These are phyloP conservation scores for Takifugu ocellatus DNA, from an alignment of 2,797 vertebrate species.

Conservation along the genomic window DNA sequence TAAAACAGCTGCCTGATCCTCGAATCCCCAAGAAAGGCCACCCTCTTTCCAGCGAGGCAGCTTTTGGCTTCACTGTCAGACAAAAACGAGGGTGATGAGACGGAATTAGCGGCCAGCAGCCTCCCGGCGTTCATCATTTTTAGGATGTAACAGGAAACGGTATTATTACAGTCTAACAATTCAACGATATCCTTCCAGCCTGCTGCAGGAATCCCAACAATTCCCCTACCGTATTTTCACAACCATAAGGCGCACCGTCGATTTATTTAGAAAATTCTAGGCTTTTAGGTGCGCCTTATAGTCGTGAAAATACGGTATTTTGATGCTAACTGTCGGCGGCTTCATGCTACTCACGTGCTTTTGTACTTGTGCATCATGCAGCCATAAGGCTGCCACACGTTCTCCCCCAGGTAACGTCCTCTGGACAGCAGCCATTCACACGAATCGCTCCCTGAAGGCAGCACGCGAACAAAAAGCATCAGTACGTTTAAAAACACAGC, in stretches of 20 bases:
- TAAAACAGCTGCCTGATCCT: conserved; percentile 94
- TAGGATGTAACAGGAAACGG: background rate
- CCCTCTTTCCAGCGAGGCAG: conserved; percentile 85
- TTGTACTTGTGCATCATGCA: conserved; percentile 99
- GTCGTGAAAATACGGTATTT: too few species aligned
- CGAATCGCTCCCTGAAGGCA: conserved; percentile 83
- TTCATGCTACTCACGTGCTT: conserved; percentile 79
- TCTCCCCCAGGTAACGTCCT: conserved; percentile 93
- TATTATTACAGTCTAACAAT: background rate
- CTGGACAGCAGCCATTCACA: conserved; percentile 95
- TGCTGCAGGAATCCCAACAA: too few species aligned
- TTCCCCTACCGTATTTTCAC: too few species aligned
- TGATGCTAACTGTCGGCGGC: background rate
- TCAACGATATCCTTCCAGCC: background rate
- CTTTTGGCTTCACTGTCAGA: conserved; percentile 89
- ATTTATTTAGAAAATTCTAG: too few species aligned
- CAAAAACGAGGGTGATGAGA: conserved; percentile 14
- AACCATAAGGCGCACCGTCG: too few species aligned
- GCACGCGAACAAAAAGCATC: conserved; percentile 33
- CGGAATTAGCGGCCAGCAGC: background rate
- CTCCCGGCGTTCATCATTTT: background rate
- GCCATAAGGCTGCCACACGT: conserved; percentile 96
- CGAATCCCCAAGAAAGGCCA: conserved; percentile 94
- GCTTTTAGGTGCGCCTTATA: too few species aligned
- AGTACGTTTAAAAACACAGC: conserved; percentile 11